Conservation (phyloP, 2,113 vertebrate genomes). For the Rutilus rutilus region DNA sequence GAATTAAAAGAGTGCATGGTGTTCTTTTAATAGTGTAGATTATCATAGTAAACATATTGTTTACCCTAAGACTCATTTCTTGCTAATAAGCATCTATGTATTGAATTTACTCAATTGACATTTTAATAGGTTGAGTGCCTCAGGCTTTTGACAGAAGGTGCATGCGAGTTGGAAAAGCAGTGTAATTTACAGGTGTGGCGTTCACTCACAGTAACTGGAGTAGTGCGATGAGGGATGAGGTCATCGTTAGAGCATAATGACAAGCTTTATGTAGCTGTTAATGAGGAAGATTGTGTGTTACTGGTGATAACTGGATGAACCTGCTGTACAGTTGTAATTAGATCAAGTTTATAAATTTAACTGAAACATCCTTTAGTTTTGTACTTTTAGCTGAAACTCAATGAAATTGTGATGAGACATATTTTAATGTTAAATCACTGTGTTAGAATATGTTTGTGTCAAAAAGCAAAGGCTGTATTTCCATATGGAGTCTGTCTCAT, state of each 20-base stretch:
- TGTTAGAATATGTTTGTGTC: neutral
- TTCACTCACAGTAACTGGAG: constrained; percentile 22
- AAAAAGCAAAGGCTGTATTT: neutral
- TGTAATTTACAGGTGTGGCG: constrained; percentile 1
- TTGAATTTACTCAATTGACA: neutral
- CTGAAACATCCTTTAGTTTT: neutral
- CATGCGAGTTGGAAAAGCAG: neutral
- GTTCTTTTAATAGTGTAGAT: neutral
- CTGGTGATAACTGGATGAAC: constrained; percentile 25
- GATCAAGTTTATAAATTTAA: neutral
- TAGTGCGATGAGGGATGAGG: neutral
- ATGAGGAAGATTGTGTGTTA: neutral
- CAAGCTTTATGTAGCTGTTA: constrained; percentile 9
- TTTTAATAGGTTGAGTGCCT: neutral
- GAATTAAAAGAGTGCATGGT: neutral
- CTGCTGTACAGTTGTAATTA: neutral
- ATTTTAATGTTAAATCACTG: neutral
- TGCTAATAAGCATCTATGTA: neutral
- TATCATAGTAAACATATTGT: neutral
- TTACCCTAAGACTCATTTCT: neutral
- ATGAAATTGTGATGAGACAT: neutral
- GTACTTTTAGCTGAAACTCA: neutral
- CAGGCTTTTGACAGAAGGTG: neutral
- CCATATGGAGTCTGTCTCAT: neutral
- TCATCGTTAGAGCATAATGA: neutral